These are phyloP conservation scores for Brachyhypopomus gauderio DNA, from an alignment of 2,113 vertebrate species.

Conservation along the genomic window DNA sequence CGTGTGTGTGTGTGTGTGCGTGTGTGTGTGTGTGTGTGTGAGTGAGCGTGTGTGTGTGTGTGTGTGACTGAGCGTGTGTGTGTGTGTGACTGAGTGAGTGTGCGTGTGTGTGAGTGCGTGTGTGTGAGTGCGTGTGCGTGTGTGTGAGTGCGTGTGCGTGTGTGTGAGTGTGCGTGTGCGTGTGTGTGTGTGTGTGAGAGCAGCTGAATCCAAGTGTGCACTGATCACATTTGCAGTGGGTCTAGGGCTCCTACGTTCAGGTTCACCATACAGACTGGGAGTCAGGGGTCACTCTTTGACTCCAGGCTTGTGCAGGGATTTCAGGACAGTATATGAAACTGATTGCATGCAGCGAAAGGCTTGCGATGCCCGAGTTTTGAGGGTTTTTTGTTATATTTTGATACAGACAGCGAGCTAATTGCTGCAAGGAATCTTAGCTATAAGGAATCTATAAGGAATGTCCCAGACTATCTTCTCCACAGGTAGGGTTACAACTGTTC, in stretches of 20 bases:
- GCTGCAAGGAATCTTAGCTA: not conserved
- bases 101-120: slow-evolving; percentile 43
- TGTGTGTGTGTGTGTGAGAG: slow-evolving; percentile 15
- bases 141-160: slow-evolving; percentile 31
- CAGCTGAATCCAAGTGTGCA: slow-evolving; percentile 27
- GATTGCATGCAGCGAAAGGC: slow-evolving; percentile 58
- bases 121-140: slow-evolving; percentile 47
- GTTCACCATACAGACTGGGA: slow-evolving; percentile 17
- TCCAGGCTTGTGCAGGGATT: slow-evolving; percentile 63
- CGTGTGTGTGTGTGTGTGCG: not conserved
- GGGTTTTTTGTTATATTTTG: slow-evolving; percentile 28
- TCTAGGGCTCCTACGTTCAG: slow-evolving; percentile 38
- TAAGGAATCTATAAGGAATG: slow-evolving; percentile 19
- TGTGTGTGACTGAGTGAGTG: slow-evolving; percentile 25
- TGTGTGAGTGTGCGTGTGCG: slow-evolving; percentile 6
- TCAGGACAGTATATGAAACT: slow-evolving; percentile 64
- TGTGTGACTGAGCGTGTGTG: slow-evolving; percentile 26
- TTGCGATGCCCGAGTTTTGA: slow-evolving; percentile 7
- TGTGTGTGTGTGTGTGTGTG: slow-evolving; percentile 15
- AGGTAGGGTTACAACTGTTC: slow-evolving; percentile 9
- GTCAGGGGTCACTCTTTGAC: slow-evolving; percentile 64
- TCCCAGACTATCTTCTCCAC: slow-evolving; percentile 5
- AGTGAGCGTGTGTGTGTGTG: slow-evolving; percentile 12
- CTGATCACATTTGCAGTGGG: slow-evolving; percentile 36
- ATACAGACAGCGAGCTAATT: slow-evolving; percentile 33